Evolutionary conservation across 2,113 vertebrate genomes (phyloP), one percentile per base, ranked within the genome.

Genomic region (Callospermophilus lateralis): DNA sequence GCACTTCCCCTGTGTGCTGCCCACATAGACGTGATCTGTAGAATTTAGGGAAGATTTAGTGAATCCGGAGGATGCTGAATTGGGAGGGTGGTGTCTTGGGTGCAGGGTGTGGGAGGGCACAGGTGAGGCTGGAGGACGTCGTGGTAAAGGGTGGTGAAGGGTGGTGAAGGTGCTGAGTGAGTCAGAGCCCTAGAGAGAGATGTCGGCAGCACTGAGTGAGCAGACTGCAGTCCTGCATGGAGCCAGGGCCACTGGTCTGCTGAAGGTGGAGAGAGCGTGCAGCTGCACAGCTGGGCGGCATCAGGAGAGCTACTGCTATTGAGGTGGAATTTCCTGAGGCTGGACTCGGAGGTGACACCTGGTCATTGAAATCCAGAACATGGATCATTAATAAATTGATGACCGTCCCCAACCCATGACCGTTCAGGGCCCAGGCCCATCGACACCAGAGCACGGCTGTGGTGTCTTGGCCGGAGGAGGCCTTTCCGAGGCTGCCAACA

Each of bases 131-230:
- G 34, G 53, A 70, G 77, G 24, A 37, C 34, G 0, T 51, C 12
- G 7, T 45, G 45, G 45, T 45, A 8, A 45, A 45, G 45, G 45
- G 45, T 45, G 1, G 45, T 45, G 45, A 45, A 45, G 45, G 42
- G 45, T 45, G 7, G 7, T 45, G 45, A 45, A 8, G 42, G 45
- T 45, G 7, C 45, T 45, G 45, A 45, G 45, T 51, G 48, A 51
- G 20, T 34, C 20, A 32, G 93, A 55, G 45, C 37, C 34, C 5
- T 45, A 45, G 45, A 30, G 30, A 67, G 19, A 76, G 32, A 37
- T 0, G 13, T 37, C 37, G 7, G 2, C 1, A 32, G 58, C 17
- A 42, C 16, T 2, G 7, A 12, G 19, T 2, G 9, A 9, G 11
- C 34, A 42, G 26, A 63, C 34, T 5, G 45, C 45, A 11, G 17